A percentile compares a stretch with the other conserved stretches of the same genome.
These are phyloP conservation scores for Melieria picta DNA, from an alignment of 2,888 invertebrate species.

Conservation along the genomic window DNA sequence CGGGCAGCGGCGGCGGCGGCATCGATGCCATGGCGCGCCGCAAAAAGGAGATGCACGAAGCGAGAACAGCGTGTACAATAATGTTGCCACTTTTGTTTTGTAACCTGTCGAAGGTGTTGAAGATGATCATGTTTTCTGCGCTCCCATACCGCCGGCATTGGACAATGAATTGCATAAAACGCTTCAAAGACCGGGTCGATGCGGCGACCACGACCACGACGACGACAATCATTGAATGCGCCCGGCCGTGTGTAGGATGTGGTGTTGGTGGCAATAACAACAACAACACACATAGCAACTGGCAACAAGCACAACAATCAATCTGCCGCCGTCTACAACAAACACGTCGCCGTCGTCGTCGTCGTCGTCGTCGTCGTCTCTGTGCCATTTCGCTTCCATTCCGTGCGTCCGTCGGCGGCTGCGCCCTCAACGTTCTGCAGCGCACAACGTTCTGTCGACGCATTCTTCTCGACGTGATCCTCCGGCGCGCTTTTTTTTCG, in stretches of 20 bases:
- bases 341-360: conserved; percentile 40
- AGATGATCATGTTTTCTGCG: conserved; percentile 63
- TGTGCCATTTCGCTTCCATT: too few species aligned
- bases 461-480: too few species aligned
- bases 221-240: conserved; percentile 8
- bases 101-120: conserved; percentile 67
- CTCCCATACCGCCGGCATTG: conserved; percentile 37
- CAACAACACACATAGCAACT: background rate
- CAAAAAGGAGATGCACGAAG: too few species aligned
- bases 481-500: background rate
- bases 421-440: too few species aligned
- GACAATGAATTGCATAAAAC: conserved; percentile 57
- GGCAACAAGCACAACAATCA: conserved; percentile 48
- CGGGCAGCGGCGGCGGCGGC: background rate
- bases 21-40: background rate
- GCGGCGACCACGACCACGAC: conserved; percentile 3
- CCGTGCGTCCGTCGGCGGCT: conserved; percentile 20
- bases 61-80: conserved; percentile 50
- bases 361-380: conserved; percentile 42
- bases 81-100: conserved; percentile 64
- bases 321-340: conserved; percentile 36
- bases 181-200: conserved; percentile 12
- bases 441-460: too few species aligned
- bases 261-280: conserved; percentile 19
- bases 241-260: conserved; percentile 5